Base-by-base conservation (phyloP, 2,113 vertebrate species). In the Vanacampus margaritifer region DNA sequence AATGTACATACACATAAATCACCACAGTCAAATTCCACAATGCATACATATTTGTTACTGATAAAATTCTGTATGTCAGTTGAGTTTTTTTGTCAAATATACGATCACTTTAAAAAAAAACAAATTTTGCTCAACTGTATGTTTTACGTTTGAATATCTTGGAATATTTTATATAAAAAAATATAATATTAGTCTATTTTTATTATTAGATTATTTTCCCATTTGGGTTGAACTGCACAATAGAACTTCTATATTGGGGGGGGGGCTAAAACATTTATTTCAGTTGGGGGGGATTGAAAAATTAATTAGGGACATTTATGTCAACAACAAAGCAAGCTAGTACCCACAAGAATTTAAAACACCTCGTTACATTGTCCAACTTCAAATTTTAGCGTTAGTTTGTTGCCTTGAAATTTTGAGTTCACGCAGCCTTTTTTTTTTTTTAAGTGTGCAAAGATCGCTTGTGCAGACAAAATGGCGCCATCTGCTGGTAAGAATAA, bases 401-500 rank as follows among this genome's bases (percentile, higher is more conserved):
- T 17, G 16, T 41, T 41, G 2, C 16, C 43, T 46, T 46, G 43
- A 46, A 46, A 5, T 46, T 19, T 46, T 46, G 14, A 46, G 5
- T 46, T 19, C 16, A 46, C 16, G 5, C 16, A 13, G 2, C 39
- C 39, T 12, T 3, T 10, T 46, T 46, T 46, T 46, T 46, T 46
- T 46, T 17, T 17, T 6, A 0, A 3, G 21, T 5, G 12, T 13
- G 54, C 26, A 32, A 17, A 28, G 28, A 13, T 32, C 26, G 6
- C 6, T 65, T 50, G 2, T n/a, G 64, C 6, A 43, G 41, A 63
- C 51, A 26, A 24, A 11, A 80, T 21, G 64, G 74, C 82, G 41
- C 89, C 86, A 84, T 84, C 87, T 89, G 74, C 77, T 84, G 89
- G 84, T 5, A 53, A 10, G 13, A 60, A 2, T 7, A 37, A 13